Conservation (phyloP, 2,113 vertebrate species). For the Hippoglossus stenolepis region DNA sequence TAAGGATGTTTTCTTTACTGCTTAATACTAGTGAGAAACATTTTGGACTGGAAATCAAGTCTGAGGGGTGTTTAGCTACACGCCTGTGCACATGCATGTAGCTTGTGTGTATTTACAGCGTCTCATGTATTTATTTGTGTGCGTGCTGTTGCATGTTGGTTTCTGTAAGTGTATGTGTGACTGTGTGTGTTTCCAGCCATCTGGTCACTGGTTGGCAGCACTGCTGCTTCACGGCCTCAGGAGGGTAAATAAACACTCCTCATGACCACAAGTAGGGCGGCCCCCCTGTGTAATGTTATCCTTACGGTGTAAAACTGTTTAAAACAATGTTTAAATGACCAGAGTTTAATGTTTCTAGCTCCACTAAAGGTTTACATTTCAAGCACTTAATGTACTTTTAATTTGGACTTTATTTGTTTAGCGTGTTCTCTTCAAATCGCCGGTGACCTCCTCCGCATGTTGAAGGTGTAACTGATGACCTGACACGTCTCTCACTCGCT, state of each 20-base stretch:
- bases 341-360: slow-evolving; percentile 67
- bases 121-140: slow-evolving; percentile 5
- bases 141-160: slow-evolving; percentile 34
- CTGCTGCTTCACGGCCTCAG: slow-evolving; percentile 55
- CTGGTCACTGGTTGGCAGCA: slow-evolving; percentile 46
- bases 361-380: slow-evolving; percentile 75
- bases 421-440: slow-evolving; percentile 64
- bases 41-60: not conserved
- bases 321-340: slow-evolving; percentile 76
- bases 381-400: slow-evolving; percentile 76
- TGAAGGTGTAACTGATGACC: slow-evolving; percentile 49
- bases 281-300: slow-evolving; percentile 72
- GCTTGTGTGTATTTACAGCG: slow-evolving; percentile 14
- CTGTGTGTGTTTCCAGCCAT: slow-evolving; percentile 58
- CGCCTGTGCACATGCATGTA: not conserved
- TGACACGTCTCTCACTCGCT: slow-evolving; percentile 18
- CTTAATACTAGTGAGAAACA: no score
- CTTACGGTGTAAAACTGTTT: slow-evolving; percentile 79
- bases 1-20: no score
- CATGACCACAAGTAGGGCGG: slow-evolving; percentile 58
- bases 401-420: slow-evolving; percentile 77
- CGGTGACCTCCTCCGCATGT: slow-evolving; percentile 49
- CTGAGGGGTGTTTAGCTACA: not conserved
- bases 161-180: slow-evolving; percentile 6
- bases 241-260: slow-evolving; percentile 80